Conservation (phyloP, 2,113 vertebrate species). For the Seriola aureovittata region DNA sequence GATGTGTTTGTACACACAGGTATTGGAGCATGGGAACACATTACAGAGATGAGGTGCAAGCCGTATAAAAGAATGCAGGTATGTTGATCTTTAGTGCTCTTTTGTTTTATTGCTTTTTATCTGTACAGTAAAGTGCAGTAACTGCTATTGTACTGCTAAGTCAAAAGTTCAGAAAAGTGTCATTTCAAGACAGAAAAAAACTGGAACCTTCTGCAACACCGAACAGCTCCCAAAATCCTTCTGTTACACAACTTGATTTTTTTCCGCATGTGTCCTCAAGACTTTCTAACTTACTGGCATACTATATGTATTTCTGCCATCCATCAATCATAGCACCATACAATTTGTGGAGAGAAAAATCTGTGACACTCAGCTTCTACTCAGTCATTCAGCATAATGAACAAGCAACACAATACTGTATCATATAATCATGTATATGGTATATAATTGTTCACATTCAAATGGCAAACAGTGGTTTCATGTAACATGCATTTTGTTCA, state of each 20-base stretch:
- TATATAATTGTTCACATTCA: constrained; percentile 73
- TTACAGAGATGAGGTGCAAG: constrained; percentile 91
- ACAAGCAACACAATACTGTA: constrained; percentile 64
- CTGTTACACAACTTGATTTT: constrained; percentile 25
- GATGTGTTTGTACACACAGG: constrained; percentile 79
- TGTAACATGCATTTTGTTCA: constrained; percentile 69
- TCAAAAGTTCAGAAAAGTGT: constrained; percentile 20
- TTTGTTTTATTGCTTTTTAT: not conserved
- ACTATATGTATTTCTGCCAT: constrained; percentile 74
- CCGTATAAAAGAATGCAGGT: constrained; percentile 97
- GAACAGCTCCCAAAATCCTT: constrained; percentile 29
- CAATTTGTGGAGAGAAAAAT: constrained; percentile 71
- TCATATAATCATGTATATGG: constrained; percentile 64
- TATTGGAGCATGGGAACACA: constrained; percentile 95
- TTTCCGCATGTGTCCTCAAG: constrained; percentile 38
- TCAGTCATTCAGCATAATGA: constrained; percentile 69
- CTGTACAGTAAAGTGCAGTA: not conserved
- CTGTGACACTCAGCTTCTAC: constrained; percentile 60
- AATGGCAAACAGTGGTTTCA: constrained; percentile 68
- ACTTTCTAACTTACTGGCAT: constrained; percentile 57
- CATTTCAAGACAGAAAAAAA: not conserved
- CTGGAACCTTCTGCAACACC: not conserved
- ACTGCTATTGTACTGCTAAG: not conserved
- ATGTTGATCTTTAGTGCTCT: constrained; percentile 26
- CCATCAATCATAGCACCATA: constrained; percentile 60